A percentile compares a stretch with the other conserved stretches of the same genome.
Conservation (phyloP, 2,888 invertebrate genomes). For the Catocala fraxini region DNA sequence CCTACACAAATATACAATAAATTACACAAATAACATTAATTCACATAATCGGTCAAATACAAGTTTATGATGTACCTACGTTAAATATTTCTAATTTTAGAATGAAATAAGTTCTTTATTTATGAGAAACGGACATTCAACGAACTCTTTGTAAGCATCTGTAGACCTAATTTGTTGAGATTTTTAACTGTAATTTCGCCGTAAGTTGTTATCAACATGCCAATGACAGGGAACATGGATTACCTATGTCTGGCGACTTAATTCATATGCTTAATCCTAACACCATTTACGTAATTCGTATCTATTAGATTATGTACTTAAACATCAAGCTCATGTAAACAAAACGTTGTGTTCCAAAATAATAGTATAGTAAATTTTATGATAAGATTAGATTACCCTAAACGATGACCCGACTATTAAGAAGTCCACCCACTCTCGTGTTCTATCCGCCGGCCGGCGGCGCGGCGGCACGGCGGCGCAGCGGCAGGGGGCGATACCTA, state of each 20-base stretch:
- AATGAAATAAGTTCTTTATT: slow-evolving; percentile 1
- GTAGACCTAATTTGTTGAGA: too few species aligned
- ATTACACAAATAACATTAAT: slow-evolving; percentile 16
- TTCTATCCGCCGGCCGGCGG: slow-evolving; percentile 27
- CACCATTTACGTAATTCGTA: too few species aligned
- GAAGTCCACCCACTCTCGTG: slow-evolving; percentile 48
- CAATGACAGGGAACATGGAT: too few species aligned
- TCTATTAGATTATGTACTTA: too few species aligned
- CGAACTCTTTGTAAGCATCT: background rate
- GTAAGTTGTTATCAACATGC: too few species aligned
- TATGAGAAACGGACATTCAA: slow-evolving; percentile 2
- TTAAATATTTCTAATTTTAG: slow-evolving; percentile 22
- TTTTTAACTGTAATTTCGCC: too few species aligned
- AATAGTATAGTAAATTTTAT: background rate
- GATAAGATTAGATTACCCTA: slow-evolving; percentile 2
- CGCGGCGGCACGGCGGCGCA: slow-evolving; percentile 41
- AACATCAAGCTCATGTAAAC: background rate
- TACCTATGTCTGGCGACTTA: too few species aligned
- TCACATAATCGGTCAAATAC: slow-evolving; percentile 22
- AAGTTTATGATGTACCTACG: slow-evolving; percentile 8
- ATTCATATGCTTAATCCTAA: too few species aligned
- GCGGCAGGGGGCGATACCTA: slow-evolving; percentile 62
- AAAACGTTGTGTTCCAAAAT: background rate
- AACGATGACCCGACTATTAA: slow-evolving; percentile 16
- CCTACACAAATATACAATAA: slow-evolving; percentile 4